Evolutionary conservation across 2,888 invertebrate species (phyloP).

Genomic region (Noctua fimbriata): DNA sequence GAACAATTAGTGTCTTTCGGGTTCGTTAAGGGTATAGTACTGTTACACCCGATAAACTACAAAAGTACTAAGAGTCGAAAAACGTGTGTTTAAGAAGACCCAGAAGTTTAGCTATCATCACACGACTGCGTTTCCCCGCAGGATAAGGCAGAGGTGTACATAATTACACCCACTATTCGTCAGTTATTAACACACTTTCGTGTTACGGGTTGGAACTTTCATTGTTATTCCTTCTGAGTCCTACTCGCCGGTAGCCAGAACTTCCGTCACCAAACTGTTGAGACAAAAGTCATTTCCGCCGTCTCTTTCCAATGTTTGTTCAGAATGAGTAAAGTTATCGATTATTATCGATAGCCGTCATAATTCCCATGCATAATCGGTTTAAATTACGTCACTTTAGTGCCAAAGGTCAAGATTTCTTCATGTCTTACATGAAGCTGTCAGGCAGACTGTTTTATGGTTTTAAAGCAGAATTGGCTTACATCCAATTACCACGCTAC

Average conservation of each 20-base stretch:
- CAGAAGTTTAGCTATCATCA: not conserved
- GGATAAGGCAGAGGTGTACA: not conserved
- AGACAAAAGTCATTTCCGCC: slow-evolving; percentile 22
- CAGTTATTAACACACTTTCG: not conserved
- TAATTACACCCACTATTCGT: not conserved
- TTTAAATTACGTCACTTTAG: slow-evolving; percentile 23
- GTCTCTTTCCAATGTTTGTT: not conserved
- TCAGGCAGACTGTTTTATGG: slow-evolving; percentile 1
- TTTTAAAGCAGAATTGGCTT: not conserved
- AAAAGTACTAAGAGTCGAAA: not conserved
- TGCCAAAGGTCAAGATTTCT: slow-evolving; percentile 52
- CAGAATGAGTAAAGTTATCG: slow-evolving; percentile 4
- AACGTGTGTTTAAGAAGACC: not conserved
- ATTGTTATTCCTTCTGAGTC: slow-evolving; percentile 32
- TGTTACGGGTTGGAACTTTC: not conserved
- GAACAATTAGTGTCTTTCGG: no score
- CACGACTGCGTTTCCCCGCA: not conserved
- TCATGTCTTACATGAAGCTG: slow-evolving; percentile 20
- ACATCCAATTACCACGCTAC: slow-evolving; percentile 18
- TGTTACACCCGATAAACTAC: no score
- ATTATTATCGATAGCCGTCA: slow-evolving; percentile 14
- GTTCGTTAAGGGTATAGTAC: no score
- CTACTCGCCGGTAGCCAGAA: not conserved
- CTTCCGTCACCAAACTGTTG: slow-evolving; percentile 22
- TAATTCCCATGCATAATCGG: slow-evolving; percentile 30